These are phyloP conservation scores for Danaus plexippus DNA, from an alignment of 1,140 invertebrate genomes.

Conservation along the genomic window DNA sequence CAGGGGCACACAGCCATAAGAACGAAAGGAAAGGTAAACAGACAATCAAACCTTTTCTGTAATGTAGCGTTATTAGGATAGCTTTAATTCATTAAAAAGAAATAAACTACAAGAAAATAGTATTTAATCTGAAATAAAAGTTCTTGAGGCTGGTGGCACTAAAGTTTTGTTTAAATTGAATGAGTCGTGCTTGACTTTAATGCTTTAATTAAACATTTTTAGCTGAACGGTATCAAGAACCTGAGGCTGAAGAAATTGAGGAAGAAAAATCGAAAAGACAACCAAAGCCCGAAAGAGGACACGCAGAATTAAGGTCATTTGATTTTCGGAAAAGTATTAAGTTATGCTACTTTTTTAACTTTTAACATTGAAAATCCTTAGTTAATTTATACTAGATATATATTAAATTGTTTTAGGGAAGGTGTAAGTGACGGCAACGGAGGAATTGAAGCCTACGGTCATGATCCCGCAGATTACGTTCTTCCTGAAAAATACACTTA, in stretches of 20 bases:
- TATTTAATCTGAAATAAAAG: neutral
- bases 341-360: too few relatives aligned
- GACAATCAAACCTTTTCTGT: conserved; percentile 11
- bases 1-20: conserved; percentile 47
- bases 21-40: conserved; percentile 55
- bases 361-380: conserved; percentile 8
- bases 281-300: conserved; percentile 22
- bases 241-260: conserved; percentile 31
- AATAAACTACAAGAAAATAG: too few relatives aligned
- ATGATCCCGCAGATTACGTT: conserved; percentile 58
- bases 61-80: conserved; percentile 22
- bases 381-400: neutral
- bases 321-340: too few relatives aligned
- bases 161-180: neutral
- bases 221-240: conserved; percentile 13
- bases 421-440: conserved; percentile 53
- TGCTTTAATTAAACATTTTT: neutral
- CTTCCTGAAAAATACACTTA: conserved; percentile 63
- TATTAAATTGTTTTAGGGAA: conserved; percentile 35
- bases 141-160: neutral
- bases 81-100: conserved; percentile 25
- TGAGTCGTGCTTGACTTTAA: too few relatives aligned
- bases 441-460: conserved; percentile 54
- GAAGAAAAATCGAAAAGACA: conserved; percentile 19
- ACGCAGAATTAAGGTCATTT: conserved; percentile 43